phyloP scores from a whole-genome alignment of 2,113 vertebrate species.

The Ceratotherium simum region DNA sequence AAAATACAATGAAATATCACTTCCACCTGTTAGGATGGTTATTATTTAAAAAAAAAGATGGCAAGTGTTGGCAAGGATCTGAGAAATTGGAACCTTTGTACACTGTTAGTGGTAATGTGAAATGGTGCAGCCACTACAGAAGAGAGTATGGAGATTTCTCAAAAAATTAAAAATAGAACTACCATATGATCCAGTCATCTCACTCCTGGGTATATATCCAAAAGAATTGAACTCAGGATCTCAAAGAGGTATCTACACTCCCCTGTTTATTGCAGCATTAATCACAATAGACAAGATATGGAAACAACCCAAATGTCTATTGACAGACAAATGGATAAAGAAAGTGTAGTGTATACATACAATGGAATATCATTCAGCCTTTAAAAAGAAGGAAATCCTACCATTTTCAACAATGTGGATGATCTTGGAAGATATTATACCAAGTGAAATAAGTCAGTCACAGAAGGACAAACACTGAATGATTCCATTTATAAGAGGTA shows the following conservation, averaged over 20 bases:
- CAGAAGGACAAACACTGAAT: background rate
- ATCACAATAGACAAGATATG: too few species aligned
- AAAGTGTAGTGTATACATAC: background rate
- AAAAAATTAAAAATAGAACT: too few species aligned
- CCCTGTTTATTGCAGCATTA: too few species aligned
- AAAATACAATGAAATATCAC: background rate
- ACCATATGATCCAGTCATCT: too few species aligned
- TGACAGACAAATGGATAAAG: background rate
- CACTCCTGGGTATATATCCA: too few species aligned
- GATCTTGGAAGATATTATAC: too few species aligned
- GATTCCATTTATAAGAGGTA: background rate
- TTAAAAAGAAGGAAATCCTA: background rate
- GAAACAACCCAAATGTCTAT: background rate
- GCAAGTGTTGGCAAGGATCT: background rate
- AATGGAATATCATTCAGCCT: background rate
- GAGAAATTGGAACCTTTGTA: background rate
- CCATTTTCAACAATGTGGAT: background rate
- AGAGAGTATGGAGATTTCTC: too few species aligned
- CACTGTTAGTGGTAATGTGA: too few species aligned
- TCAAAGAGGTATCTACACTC: too few species aligned
- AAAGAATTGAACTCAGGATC: too few species aligned
- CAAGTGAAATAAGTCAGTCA: background rate
- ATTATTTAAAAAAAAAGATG: background rate
- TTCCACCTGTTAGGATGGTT: background rate
- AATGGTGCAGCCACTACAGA: too few species aligned